Evolutionary conservation across 2,797 vertebrate genomes (phyloP), one percentile per base, ranked within the genome.

Genomic region (Enteromius fasciolatus): DNA sequence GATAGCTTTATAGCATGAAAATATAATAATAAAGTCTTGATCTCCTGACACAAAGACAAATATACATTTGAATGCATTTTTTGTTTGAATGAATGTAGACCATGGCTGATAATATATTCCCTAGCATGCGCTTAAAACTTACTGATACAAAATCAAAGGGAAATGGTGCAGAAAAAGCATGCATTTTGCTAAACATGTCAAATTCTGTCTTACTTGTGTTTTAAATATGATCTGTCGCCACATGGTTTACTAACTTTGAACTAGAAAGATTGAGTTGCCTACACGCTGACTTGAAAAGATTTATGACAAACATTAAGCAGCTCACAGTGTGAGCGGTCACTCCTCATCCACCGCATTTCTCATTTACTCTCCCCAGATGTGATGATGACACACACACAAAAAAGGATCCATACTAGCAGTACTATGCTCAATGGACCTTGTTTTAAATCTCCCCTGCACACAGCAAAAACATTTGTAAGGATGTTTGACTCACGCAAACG

Each of bases 231-330:
- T 84, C 63, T 70, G 76, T 70, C 41, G 74, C 70, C 84, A 74
- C 28, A 83, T 52, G 59, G 63, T 46, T 69, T n/a, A 14, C 63
- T 67, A 46, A 6, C 25, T 69, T 68, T 48, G 48, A 85, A 68
- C 76, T 54, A 17, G 31, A 75, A 64, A 74, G 50, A 77, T 59
- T 76, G 44, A 77, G 54, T 52, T 68, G 76, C 57, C 77, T 72
- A 61, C 63, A 77, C 23, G 59, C 77, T 54, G 59, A 61, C 72
- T 80, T n/a, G 28, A 59, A 46, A 84, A 84, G 86, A 89, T 82
- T 88, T 85, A 84, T 78, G 74, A 54, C 23, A n/a, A 59, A 52
- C 76, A 87, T 84, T 76, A 69, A 85, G 48, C 59, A 17, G 57
- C 68, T 57, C 80, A 18, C 80, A 52, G 74, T 57, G 69, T 23